These are phyloP conservation scores for Ischnus inquisitorius DNA, from an alignment of 2,888 invertebrate species.

Conservation along the genomic window DNA sequence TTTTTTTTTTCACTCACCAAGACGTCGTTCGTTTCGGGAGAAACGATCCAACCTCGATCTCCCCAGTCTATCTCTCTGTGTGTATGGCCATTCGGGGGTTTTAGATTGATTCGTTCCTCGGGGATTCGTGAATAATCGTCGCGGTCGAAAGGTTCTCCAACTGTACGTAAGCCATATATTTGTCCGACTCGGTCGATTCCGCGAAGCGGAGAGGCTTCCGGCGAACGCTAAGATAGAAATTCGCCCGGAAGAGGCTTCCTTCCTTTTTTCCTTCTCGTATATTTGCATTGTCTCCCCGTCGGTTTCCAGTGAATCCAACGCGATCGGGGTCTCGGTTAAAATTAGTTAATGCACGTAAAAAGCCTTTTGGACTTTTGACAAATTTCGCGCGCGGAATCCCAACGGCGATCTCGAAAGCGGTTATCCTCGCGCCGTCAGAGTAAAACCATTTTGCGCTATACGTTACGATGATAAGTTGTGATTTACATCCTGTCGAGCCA, in stretches of 20 bases:
- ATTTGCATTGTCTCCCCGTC: slow-evolving; percentile 25
- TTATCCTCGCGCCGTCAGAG: neutral
- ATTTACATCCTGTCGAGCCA: slow-evolving; percentile 20
- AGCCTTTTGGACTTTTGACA: neutral
- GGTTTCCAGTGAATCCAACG: neutral
- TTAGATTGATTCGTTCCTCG: slow-evolving; percentile 66
- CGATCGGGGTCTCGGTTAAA: neutral
- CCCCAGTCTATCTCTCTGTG: slow-evolving; percentile 1
- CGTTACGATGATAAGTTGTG: slow-evolving; percentile 31
- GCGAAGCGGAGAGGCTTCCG: slow-evolving; percentile 1
- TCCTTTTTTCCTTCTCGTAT: slow-evolving; percentile 14
- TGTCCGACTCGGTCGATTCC: slow-evolving; percentile 36
- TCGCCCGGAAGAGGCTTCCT: neutral
- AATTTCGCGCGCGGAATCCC: neutral
- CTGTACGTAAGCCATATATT: slow-evolving; percentile 36
- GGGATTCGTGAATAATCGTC: slow-evolving; percentile 58
- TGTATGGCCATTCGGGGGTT: slow-evolving; percentile 25
- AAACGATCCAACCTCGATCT: neutral
- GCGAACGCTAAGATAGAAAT: slow-evolving; percentile 21
- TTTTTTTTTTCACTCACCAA: slow-evolving; percentile 1
- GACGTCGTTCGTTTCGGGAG: neutral
- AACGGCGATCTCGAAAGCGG: neutral
- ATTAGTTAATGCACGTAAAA: slow-evolving; percentile 45
- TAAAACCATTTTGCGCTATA: slow-evolving; percentile 7
- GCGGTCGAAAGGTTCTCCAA: slow-evolving; percentile 9